Base-by-base conservation (phyloP, 2,888 invertebrate species). In the Macrophya alboannulata region DNA sequence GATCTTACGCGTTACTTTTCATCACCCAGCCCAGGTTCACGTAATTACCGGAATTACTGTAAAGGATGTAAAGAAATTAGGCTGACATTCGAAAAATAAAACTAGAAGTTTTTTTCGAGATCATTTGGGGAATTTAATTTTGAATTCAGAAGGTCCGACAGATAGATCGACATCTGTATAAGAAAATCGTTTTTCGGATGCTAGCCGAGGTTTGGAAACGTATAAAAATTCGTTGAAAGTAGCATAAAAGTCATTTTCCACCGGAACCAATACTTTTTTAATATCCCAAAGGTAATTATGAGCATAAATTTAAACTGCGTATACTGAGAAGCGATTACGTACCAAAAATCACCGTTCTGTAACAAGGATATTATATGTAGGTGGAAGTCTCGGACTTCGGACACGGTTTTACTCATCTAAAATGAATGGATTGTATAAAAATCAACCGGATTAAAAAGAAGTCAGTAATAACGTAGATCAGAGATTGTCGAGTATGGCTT, bases 401-500 rank as follows among this genome's bases (percentile, higher is more conserved):
- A 51, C 5, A 51, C 17, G 17, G 17, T 51, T 51, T 17, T 51
- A 51, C 17, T 17, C 17, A 51, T 17, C 55, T 55, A n/a, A 62
- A 62, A 62, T 62, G 25, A 62, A 62, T 25, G 21, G 25, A 62
- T 62, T 62, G 62, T 25, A 25, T 25, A 25, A 62, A 4, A 25
- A 62, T 9, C 4, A 62, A 9, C 4, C 25, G 9, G 25, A 62
- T 62, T 21, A 25, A n/a, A 62, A 25, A 62, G 21, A 25, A 25
- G 10, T 12, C 21, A 25, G 25, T 62, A 62, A 12, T 48, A 62
- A 21, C 25, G 62, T 12, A 25, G 62, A 62, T 62, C 25, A 25
- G 62, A 62, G 25, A 62, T 62, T 62, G 62, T 62, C 62, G 62
- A 62, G 62, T 21, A 62, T 25, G 21, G 62, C 25, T 62, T 25